Base-by-base conservation (phyloP, 2,113 vertebrate species). In the Colistium nudipinnis region DNA sequence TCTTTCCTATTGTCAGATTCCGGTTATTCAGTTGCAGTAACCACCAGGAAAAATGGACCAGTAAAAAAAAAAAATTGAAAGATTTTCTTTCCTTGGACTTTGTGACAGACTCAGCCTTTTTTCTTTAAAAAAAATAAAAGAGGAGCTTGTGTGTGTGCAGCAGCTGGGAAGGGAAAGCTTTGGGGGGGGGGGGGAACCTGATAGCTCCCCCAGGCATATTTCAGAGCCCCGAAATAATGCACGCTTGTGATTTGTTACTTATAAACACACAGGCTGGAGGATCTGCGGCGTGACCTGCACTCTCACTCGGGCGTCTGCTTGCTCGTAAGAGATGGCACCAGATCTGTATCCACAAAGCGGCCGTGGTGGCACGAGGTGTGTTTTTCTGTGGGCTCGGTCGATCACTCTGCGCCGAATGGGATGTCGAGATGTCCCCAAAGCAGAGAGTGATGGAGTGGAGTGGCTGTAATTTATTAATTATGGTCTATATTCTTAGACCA, bases 401-500 rank as follows among this genome's bases (percentile, higher is more conserved):
- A 88, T 89, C 88, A 89, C 62, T 82, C 79, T 78, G 72, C 7
- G 5, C 57, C 76, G 79, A 79, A 85, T 70, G 79, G 69, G 83
- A 82, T 54, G 77, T 80, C 86, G 74, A 54, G 74, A 78, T 80
- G 80, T 69, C 80, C 82, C 87, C 79, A 81, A 85, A 88, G 84
- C 86, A 79, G 82, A 88, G 86, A 89, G 82, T 89, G 89, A 91
- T 89, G 76, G 83, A 92, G 83, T 87, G 70, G 87, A 91, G 83
- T 75, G 83, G 81, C 71, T 84, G 83, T 90, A 87, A 91, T 92
- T 91, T 91, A 91, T 91, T 91, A 89, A 91, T 91, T 88, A 89
- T 81, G 80, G 87, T 82, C 87, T 88, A 92, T 88, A 89, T 89
- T 90, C 85, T 88, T 82, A 90, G 82, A 89, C 85, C 74, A 51